Conservation (phyloP, 2,113 vertebrate genomes). For the Protobothrops mucrosquamatus region DNA sequence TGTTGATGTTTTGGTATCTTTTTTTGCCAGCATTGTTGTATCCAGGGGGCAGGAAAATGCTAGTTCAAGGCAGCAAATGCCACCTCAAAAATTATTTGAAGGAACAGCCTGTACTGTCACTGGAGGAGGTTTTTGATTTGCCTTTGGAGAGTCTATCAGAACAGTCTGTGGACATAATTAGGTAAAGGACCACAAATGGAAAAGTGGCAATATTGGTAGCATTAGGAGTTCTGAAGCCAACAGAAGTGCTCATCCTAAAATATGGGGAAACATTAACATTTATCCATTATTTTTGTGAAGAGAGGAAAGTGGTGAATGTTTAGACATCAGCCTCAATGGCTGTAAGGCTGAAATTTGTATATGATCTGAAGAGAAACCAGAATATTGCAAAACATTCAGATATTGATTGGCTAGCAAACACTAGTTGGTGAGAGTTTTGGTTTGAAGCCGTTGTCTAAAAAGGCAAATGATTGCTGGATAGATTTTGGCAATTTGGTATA, state of each 20-base stretch:
- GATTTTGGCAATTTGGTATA: background rate
- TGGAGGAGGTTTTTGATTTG: background rate
- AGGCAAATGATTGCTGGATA: background rate
- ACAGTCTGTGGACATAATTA: background rate
- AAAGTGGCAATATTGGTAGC: background rate
- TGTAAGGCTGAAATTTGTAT: background rate
- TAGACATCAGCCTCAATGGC: background rate
- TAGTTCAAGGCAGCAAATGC: background rate
- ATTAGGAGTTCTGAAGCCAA: background rate
- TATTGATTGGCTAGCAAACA: background rate
- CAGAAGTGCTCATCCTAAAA: background rate
- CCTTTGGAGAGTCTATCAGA: background rate
- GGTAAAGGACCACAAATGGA: background rate
- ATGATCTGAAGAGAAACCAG: background rate
- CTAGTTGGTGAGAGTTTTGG: background rate
- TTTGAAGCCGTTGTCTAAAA: background rate
- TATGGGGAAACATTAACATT: background rate
- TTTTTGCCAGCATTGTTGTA: background rate
- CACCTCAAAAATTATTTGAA: background rate
- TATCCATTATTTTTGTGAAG: background rate
- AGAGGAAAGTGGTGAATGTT: background rate
- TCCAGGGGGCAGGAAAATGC: background rate
- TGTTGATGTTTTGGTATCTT: background rate
- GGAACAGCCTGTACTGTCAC: background rate
- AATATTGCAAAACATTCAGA: background rate